Base-by-base conservation (phyloP, 2,888 invertebrate genomes). In the Habroteleia sp. region DNA sequence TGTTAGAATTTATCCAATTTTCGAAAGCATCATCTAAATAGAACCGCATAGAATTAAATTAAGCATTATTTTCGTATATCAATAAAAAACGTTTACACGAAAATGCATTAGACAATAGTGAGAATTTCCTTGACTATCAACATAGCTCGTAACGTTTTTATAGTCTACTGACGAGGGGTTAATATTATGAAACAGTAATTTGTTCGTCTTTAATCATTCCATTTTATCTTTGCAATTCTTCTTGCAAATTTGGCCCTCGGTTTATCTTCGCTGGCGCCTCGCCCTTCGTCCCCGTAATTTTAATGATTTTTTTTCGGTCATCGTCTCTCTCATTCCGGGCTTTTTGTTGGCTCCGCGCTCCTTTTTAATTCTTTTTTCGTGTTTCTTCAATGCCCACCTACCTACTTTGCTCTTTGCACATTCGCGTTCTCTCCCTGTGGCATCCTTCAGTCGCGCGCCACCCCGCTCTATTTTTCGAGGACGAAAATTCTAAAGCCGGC, bases 401-500 rank as follows among this genome's bases (percentile, higher is more conserved):
- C 39, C 46, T 66, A 56, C 68, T 52, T 60, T 52, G 50, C 65
- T 50, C 71, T 68, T 74, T 65, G 56, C 62, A 74, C 76, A 69
- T 68, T 66, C 77, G 71, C 76, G 69, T 46, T 33, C 73, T 52
- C 72, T 37, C 44, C 50, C 44, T 62, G 48, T 50, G 42, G 54
- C 31, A 68, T 68, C 73, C 69, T 65, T 58, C 44, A 63, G 52
- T 62, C 62, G 75, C 69, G 50, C 69, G 71, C 52, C 63, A 71
- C 71, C 71, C 71, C 63, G 74, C 75, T 77, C 76, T 82, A 80
- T 82, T 82, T 79, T 77, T 78, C 78, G 78, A 81, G 79, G 81
- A 83, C 79, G 78, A 85, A 81, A 79, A 83, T 82, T 84, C 79
- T 83, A 82, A 81, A 84, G 81, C 78, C 76, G 77, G 74, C 77